Conservation (phyloP, 2,888 invertebrate genomes). For the Drosophila austrosaltans region DNA sequence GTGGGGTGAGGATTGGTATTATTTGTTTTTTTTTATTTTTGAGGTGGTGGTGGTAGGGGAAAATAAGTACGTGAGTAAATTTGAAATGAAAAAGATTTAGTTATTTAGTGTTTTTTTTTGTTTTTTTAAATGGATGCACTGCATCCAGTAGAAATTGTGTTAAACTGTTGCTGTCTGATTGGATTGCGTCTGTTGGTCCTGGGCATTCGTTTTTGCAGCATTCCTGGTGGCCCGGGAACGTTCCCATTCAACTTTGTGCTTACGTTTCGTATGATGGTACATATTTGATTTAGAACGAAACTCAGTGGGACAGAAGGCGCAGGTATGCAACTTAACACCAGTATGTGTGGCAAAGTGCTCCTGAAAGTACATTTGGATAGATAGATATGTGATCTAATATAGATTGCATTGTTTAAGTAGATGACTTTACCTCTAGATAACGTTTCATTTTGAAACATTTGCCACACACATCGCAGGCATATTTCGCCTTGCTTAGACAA, state of each 20-base stretch:
- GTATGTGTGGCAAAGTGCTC: conserved; percentile 81
- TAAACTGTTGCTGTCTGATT: conserved; percentile 35
- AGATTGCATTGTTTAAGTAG: accelerated
- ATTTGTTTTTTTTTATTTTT: not conserved
- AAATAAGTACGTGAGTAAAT: conserved; percentile 38
- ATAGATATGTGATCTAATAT: no score
- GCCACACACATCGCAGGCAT: conserved; percentile 76
- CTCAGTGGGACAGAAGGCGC: conserved; percentile 79
- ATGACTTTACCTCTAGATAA: conserved; percentile 66
- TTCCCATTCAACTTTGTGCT: conserved; percentile 78
- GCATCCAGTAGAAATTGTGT: not conserved
- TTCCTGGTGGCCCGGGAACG: conserved; percentile 70
- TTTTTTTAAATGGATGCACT: conserved; percentile 7
- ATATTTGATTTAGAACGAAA: conserved; percentile 81
- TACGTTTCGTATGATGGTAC: conserved; percentile 80
- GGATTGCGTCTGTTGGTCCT: conserved; percentile 34
- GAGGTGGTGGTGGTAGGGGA: not conserved
- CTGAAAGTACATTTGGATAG: conserved; percentile 31
- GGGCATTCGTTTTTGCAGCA: conserved; percentile 47
- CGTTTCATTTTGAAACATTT: conserved; percentile 77
- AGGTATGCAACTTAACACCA: conserved; percentile 77
- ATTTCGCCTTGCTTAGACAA: conserved; percentile 65
- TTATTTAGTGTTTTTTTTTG: not conserved
- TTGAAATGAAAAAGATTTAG: conserved; percentile 8
- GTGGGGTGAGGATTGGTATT: not conserved